Base-by-base conservation (phyloP, 2,797 vertebrate genomes). In the Pseudopleuronectes americanus region DNA sequence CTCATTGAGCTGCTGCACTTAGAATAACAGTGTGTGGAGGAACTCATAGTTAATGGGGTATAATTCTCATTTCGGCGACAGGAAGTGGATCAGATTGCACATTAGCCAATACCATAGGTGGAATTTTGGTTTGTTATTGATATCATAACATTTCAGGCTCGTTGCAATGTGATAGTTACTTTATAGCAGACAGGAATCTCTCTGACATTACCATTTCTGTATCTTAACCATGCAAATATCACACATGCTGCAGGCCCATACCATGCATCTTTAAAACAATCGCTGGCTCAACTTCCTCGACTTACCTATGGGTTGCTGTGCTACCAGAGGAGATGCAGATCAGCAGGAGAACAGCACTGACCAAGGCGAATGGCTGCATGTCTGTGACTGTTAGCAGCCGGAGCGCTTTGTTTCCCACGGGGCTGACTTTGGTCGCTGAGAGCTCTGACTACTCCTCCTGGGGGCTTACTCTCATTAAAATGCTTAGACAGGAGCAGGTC, bases 301-400 rank as follows among this genome's bases (percentile, higher is more conserved):
- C 94, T 93, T 90, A 95, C 95, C 94, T 92, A 24, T 84, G 59
- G 45, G 80, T 57, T 21, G 90, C 84, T 62, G 90, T 76, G 23
- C 69, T 56, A 22, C 83, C 81, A 36, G 74, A 78, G 57, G 79
- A 88, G 79, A 93, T 58, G 84, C 85, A 85, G 21, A 92, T 64
- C 72, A 93, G 78, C 66, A 94, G 76, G 2, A 87, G 56, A 61
- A 94, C 67, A 21, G 71, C 79, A 45, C 79, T 64, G 71, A 92
- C 83, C 86, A 91, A 91, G 60, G 81, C 88, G 61, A 92, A 71
- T 0, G 80, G 78, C 81, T 91, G 88, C 95, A 95, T 95, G 87
- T 87, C 86, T 92, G 74, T 78, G 68, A 84, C 61, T 19, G 65
- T 56, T 67, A 74, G 80, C 77, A 79, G 81, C 69, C 66, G 3